These are phyloP conservation scores for Sparidentex hasta DNA, from an alignment of 2,797 vertebrate species.

Conservation along the genomic window DNA sequence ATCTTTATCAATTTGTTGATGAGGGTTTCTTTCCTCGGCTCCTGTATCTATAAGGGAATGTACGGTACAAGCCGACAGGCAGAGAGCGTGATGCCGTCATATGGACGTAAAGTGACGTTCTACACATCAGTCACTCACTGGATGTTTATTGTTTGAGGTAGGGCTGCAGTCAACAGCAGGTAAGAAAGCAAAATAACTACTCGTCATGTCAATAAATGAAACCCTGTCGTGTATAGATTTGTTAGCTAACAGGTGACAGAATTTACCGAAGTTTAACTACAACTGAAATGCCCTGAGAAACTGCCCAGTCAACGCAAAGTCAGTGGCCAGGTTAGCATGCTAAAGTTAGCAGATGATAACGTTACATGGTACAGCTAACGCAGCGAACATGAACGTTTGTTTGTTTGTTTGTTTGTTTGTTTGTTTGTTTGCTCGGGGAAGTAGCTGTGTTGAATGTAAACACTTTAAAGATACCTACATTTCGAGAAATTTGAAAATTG, in stretches of 20 bases:
- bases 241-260: rapidly evolving
- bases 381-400: neutral
- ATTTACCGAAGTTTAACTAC: rapidly evolving
- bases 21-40: no score
- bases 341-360: constrained; percentile 55
- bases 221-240: rapidly evolving
- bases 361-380: neutral
- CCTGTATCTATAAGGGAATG: neutral
- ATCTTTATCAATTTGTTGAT: neutral
- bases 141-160: constrained; percentile 73
- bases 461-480: neutral
- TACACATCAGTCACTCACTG: constrained; percentile 31
- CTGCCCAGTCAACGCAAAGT: neutral
- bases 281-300: neutral
- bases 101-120: constrained; percentile 42
- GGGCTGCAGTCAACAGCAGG: constrained; percentile 67
- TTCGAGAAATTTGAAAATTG: neutral
- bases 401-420: neutral
- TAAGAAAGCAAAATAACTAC: constrained; percentile 47
- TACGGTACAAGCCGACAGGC: constrained; percentile 29
- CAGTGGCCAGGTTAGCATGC: constrained; percentile 52
- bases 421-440: neutral
- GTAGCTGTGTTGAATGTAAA: neutral
- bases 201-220: neutral
- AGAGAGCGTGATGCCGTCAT: constrained; percentile 37